Evolutionary conservation across 2,888 invertebrate species (phyloP), one percentile per base, ranked within the genome.

Genomic region (Myopa tessellatipennis): DNA sequence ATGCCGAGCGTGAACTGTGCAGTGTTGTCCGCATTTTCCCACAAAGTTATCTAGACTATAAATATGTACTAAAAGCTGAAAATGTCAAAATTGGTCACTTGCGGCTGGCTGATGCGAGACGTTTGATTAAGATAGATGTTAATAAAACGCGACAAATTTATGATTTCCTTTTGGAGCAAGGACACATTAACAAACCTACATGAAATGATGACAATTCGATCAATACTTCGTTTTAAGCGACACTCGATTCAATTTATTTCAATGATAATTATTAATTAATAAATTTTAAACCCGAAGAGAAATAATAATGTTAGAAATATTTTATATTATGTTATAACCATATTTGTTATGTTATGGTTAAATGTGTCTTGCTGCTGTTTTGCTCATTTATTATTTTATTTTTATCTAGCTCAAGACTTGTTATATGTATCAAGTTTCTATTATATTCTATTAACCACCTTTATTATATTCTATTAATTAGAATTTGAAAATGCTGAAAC

Each of bases 401-500:
- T 36, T 65, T 36, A 36, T 38, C 65, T 38, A 38, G 4, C 5
- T 55, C 5, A 14, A 55, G n/a, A 55, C n/a, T 26, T 26, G 26
- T 26, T 26, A 26, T 26, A 26, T 26, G 26, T 26, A 26, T 26
- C 26, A 26, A 26, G 26, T 26, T 26, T 26, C 26, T 26, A 26
- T 26, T 26, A 26, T 26, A 26, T 26, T 26, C 26, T 55, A 55
- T n/a, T 58, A 61, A 61, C 2, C 50, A 4, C 34, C 6, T n/a
- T 34, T 16, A 18, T 26, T 26, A 14, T 36, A 50, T 70, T 75
- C 5, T 50, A 60, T 78, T 79, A 52, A 26, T 79, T 84, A 97
- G 98, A 99, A 90, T 99, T 99, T 90, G 99, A 99, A 91, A 98
- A 96, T 90, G 98, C 98, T 2, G 99, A 99, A 90, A 98, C 99